Evolutionary conservation across 2,113 vertebrate genomes (phyloP).

Genomic region (Psephotus haematonotus): DNA sequence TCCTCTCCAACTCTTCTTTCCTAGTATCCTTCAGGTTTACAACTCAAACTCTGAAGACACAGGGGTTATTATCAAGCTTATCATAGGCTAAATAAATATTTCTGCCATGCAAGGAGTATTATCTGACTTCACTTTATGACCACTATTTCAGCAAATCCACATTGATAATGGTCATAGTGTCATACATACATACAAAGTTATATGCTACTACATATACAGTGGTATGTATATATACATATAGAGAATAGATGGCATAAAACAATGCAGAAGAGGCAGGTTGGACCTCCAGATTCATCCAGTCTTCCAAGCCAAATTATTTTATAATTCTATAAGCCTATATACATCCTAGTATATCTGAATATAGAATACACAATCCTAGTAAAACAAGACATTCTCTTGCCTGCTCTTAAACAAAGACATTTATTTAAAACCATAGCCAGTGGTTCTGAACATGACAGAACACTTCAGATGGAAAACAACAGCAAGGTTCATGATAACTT

Average conservation of each 20-base stretch:
- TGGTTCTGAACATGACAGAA: background rate
- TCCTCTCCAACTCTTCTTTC: background rate
- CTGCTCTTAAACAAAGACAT: background rate
- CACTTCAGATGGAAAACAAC: background rate
- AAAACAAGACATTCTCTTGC: background rate
- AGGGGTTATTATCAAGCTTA: background rate
- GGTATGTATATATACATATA: no score
- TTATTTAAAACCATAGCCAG: background rate
- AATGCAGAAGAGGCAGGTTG: background rate
- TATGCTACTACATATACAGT: background rate
- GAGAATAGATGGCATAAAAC: background rate
- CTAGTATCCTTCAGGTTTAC: background rate
- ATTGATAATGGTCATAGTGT: background rate
- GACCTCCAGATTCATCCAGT: background rate
- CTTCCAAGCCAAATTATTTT: background rate
- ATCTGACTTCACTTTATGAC: background rate
- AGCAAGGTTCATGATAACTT: background rate
- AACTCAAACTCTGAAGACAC: background rate
- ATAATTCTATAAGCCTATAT: background rate
- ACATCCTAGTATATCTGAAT: no score
- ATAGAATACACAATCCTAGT: background rate
- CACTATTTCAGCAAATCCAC: background rate
- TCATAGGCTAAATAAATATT: background rate
- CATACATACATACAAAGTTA: background rate
- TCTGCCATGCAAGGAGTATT: background rate